Evolutionary conservation across 2,888 invertebrate species (phyloP).

Genomic region (Agrochola circellaris): DNA sequence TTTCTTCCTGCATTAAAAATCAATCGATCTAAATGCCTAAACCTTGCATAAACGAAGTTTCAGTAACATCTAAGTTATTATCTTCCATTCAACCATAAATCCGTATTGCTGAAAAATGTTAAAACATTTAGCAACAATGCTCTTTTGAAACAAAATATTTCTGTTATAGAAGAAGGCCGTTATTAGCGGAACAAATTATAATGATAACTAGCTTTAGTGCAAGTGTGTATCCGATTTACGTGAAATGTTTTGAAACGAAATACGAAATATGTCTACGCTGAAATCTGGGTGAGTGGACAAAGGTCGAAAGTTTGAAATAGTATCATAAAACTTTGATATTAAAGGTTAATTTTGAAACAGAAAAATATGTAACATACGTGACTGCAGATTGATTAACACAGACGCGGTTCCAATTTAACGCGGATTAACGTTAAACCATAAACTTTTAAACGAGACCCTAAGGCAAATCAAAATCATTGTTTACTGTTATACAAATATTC

Average conservation of each 20-base stretch:
- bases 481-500: neutral
- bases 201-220: neutral
- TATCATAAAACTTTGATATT: neutral
- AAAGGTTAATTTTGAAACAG: neutral
- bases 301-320: neutral
- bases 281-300: neutral
- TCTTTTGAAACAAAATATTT: conserved; percentile 33
- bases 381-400: neutral
- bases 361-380: neutral
- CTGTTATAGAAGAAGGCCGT: neutral
- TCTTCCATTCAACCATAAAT: conserved; percentile 31
- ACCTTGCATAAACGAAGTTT: neutral
- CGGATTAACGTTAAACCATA: neutral
- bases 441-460: neutral
- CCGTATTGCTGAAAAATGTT: conserved; percentile 28
- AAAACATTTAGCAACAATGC: conserved; percentile 11
- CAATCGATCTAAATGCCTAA: neutral
- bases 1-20: neutral
- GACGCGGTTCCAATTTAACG: neutral
- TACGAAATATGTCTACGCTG: neutral
- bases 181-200: conserved; percentile 45
- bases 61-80: neutral
- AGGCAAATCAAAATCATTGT: neutral
- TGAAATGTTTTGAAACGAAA: conserved; percentile 23
- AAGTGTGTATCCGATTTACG: conserved; percentile 12